Percentiles rank a stretch among this genome's conserved stretches.
Conservation (phyloP, 2,888 invertebrate species). For the Habroteleia sp. region DNA sequence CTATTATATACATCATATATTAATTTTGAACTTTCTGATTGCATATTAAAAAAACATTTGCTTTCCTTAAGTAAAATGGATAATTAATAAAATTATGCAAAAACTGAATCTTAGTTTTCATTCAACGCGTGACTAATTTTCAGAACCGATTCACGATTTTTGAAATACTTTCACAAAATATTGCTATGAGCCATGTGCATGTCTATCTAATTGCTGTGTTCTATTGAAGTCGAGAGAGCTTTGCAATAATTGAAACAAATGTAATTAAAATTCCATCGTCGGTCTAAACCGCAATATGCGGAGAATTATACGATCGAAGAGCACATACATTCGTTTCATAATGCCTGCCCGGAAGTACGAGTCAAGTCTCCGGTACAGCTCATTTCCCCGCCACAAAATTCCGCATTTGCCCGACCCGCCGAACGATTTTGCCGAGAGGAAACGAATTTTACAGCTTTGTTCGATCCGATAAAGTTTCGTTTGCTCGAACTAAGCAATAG, state of each 20-base stretch:
- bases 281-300: not conserved
- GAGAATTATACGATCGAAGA: conserved; percentile 9
- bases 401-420: not conserved
- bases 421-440: conserved; percentile 13
- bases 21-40: too few species aligned
- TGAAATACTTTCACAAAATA: too few species aligned
- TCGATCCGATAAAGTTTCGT: conserved; percentile 18
- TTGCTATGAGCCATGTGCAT: too few species aligned
- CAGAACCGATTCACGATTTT: too few species aligned
- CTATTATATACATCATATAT: too few species aligned
- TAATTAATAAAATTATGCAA: too few species aligned
- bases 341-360: conserved; percentile 14
- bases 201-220: too few species aligned
- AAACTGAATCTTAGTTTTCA: too few species aligned
- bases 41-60: too few species aligned
- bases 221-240: conserved; percentile 5
- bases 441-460: conserved; percentile 34
- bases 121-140: too few species aligned
- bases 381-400: conserved; percentile 24
- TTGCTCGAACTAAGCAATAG: not conserved
- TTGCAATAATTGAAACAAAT: conserved; percentile 16
- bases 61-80: too few species aligned
- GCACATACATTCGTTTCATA: conserved; percentile 4
- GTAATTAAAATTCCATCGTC: conserved; percentile 17
- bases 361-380: conserved; percentile 7